Conservation (phyloP, 37 sponge, comb jelly and placozoan species). For the Agelas oroides region DNA sequence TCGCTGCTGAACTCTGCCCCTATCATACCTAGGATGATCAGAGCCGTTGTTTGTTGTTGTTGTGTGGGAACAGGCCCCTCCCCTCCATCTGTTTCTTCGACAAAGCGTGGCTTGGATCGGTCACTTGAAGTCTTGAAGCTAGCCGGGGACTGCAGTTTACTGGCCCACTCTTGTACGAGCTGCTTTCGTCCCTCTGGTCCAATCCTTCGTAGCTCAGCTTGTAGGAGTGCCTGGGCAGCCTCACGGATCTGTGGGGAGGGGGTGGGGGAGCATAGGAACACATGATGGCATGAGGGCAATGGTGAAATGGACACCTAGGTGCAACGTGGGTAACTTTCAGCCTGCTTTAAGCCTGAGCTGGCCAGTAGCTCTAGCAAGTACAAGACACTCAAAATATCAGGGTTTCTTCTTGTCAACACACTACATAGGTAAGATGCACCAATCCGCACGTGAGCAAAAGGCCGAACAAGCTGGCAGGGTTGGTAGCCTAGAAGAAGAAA, state of each 20-base stretch:
- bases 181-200: slow-evolving; percentile 51
- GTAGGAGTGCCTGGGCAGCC: slow-evolving; percentile 91
- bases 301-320: no score
- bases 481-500: no score
- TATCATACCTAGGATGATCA: slow-evolving; percentile 90
- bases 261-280: neutral
- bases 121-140: neutral
- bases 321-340: no score
- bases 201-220: slow-evolving; percentile 85
- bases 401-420: no score
- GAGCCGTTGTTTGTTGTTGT: slow-evolving; percentile 87
- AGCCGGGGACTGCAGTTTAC: slow-evolving; percentile 67
- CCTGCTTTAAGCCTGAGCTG: no score
- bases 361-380: no score
- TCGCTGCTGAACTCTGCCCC: slow-evolving; percentile 85
- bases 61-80: slow-evolving; percentile 60
- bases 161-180: slow-evolving; percentile 71
- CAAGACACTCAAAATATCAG: no score
- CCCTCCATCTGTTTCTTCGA: slow-evolving; percentile 14
- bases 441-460: no score
- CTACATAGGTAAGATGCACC: no score
- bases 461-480: no score
- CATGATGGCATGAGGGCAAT: neutral
- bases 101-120: neutral
- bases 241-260: slow-evolving; percentile 77